phyloP scores from a whole-genome alignment of 2,113 vertebrate species.

The Saccopteryx bilineata region DNA sequence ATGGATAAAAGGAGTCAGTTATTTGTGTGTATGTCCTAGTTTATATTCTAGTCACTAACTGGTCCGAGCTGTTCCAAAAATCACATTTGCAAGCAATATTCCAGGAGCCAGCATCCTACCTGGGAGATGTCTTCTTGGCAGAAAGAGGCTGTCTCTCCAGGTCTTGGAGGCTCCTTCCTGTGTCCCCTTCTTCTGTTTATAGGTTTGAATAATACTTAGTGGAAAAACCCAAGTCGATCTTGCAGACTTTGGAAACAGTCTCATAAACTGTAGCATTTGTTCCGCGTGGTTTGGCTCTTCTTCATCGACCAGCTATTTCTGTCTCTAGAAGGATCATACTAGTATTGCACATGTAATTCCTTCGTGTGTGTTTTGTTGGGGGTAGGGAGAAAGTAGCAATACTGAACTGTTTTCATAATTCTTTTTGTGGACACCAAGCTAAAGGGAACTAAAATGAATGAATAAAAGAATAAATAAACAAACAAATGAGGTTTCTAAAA shows the following conservation, averaged over 20 bases:
- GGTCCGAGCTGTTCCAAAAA: not conserved
- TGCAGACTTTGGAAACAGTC: not conserved
- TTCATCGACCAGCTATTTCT: not conserved
- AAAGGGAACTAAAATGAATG: not conserved
- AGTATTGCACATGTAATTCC: not conserved
- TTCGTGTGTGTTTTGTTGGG: not conserved
- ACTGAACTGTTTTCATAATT: not conserved
- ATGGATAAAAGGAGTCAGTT: not conserved
- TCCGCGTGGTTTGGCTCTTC: not conserved
- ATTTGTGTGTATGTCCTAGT: not conserved
- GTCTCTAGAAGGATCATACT: not conserved
- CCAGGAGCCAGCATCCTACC: not conserved
- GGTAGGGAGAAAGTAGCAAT: not conserved
- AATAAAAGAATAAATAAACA: not conserved
- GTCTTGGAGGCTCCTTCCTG: not conserved
- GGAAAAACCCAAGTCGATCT: not conserved
- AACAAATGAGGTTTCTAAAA: slow-evolving; percentile 20
- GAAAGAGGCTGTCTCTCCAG: not conserved
- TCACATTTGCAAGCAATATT: not conserved
- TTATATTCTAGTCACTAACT: not conserved
- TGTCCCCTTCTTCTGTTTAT: not conserved
- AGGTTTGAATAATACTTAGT: not conserved
- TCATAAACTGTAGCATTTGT: not conserved
- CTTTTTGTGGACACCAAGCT: not conserved
- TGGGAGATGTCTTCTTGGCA: not conserved